These are phyloP conservation scores for Scatophagus argus DNA, from an alignment of 2,113 vertebrate genomes.

Conservation along the genomic window DNA sequence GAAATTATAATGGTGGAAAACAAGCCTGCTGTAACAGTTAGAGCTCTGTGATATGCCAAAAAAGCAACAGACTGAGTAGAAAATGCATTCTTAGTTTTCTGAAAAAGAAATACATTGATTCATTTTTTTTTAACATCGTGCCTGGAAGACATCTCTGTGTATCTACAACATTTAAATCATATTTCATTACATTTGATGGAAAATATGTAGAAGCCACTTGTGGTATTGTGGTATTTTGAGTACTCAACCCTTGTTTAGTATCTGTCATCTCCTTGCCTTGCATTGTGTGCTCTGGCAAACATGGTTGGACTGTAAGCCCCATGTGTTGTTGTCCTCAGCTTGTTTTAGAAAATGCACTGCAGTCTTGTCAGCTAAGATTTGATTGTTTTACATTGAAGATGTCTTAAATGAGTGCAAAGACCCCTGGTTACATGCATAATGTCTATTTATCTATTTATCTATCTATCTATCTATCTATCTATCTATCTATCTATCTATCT, in stretches of 20 bases:
- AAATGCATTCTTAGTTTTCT: neutral
- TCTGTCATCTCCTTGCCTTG: conserved; percentile 43
- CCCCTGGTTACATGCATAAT: neutral
- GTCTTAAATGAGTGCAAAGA: conserved; percentile 21
- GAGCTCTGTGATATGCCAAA: neutral
- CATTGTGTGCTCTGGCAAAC: conserved; percentile 47
- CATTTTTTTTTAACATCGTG: conserved; percentile 1
- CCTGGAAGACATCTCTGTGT: conserved; percentile 14
- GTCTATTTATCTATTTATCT: no score
- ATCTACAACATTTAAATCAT: conserved; percentile 34
- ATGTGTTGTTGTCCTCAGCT: conserved; percentile 35
- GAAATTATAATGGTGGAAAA: conserved; percentile 34
- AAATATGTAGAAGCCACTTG: conserved; percentile 57
- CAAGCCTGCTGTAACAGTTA: conserved; percentile 6
- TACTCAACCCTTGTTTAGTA: conserved; percentile 46
- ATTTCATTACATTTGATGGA: conserved; percentile 59
- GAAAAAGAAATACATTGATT: neutral
- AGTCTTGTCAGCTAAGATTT: conserved; percentile 18
- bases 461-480: no score
- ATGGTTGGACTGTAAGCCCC: neutral
- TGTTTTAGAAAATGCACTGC: conserved; percentile 21
- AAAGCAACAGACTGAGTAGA: neutral
- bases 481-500: no score
- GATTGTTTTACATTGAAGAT: neutral
- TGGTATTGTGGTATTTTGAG: conserved; percentile 49